phyloP scores from a whole-genome alignment of 1,140 invertebrate species.

The Drosophila albomicans region DNA sequence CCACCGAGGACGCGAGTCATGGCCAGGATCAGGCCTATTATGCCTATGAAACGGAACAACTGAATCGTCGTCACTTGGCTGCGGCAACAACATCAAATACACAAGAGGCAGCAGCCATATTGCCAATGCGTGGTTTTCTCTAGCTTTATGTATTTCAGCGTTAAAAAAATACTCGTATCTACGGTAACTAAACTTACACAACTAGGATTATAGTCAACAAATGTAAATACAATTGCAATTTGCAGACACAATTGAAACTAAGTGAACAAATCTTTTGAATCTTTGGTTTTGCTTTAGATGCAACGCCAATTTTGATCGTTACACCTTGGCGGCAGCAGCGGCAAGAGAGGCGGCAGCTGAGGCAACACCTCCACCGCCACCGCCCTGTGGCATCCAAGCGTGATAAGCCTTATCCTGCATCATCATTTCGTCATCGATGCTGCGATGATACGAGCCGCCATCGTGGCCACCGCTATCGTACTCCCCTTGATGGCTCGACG shows the following conservation, averaged over 20 bases:
- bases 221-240: conserved; percentile 77
- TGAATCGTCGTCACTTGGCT: conserved; percentile 46
- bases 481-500: conserved; percentile 89
- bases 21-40: conserved; percentile 54
- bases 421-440: conserved; percentile 87
- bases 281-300: conserved; percentile 65
- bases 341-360: conserved; percentile 9
- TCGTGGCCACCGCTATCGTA: conserved; percentile 87
- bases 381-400: conserved; percentile 84
- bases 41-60: conserved; percentile 53
- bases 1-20: conserved; percentile 26
- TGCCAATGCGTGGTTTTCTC: conserved; percentile 52
- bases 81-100: conserved; percentile 2
- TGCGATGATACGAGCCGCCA: conserved; percentile 87
- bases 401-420: conserved; percentile 87
- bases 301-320: conserved; percentile 49
- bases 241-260: conserved; percentile 67
- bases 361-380: conserved; percentile 10
- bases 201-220: conserved; percentile 55
- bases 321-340: conserved; percentile 45
- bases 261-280: conserved; percentile 36
- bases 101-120: conserved; percentile 7
- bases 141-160: conserved; percentile 63
- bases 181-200: conserved; percentile 66
- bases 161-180: conserved; percentile 63